Percentiles rank a stretch among this genome's conserved stretches.
Conservation (phyloP, 2,888 invertebrate species). For the Caenorhabditis sp. region DNA sequence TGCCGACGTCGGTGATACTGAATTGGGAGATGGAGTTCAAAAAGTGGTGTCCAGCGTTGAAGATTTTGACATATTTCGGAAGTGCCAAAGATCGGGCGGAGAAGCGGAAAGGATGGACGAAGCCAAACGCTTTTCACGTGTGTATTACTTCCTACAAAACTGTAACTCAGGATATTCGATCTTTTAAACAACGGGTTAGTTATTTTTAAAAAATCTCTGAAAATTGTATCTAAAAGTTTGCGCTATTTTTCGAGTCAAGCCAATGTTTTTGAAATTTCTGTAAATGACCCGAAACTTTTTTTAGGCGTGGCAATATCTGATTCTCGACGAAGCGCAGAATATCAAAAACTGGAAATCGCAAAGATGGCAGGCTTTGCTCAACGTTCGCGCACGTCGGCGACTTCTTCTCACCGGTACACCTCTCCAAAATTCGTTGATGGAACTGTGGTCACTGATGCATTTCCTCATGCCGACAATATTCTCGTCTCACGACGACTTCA, state of each 20-base stretch:
- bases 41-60: conserved; percentile 99
- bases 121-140: conserved; percentile 89
- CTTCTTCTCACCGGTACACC: conserved; percentile 89
- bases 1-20: conserved; percentile 98
- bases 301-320: conserved; percentile 91
- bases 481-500: conserved; percentile 90
- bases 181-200: conserved; percentile 83
- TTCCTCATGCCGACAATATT: conserved; percentile 97
- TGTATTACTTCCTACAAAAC: conserved; percentile 77
- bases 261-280: conserved; percentile 71
- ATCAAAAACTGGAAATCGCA: conserved; percentile 99
- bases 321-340: conserved; percentile 90
- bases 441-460: conserved; percentile 97
- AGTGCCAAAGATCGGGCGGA: conserved; percentile 86
- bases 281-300: background rate
- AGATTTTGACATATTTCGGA: conserved; percentile 97
- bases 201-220: conserved; percentile 53
- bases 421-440: conserved; percentile 93
- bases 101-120: conserved; percentile 85
- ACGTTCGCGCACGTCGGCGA: conserved; percentile 89
- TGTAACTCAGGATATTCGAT: conserved; percentile 96
- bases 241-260: conserved; percentile 87
- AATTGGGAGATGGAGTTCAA: conserved; percentile 99
- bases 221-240: conserved; percentile 94
- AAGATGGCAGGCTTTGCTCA: conserved; percentile 93